These are phyloP conservation scores for Andrena fulva DNA, from an alignment of 2,888 invertebrate species.

Conservation along the genomic window DNA sequence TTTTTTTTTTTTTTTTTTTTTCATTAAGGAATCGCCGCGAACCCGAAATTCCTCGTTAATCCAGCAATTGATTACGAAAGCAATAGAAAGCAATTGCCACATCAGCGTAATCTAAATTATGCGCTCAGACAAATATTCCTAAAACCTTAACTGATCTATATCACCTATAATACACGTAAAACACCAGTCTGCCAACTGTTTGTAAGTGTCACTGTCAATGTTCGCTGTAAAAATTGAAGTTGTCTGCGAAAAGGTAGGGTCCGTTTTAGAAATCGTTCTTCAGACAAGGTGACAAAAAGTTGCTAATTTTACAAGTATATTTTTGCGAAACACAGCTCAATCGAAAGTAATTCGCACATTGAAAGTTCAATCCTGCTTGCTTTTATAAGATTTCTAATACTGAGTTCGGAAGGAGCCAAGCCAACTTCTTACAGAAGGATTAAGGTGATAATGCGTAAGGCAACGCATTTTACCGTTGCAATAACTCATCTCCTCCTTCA, in stretches of 20 bases:
- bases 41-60: conserved; percentile 39
- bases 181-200: conserved; percentile 72
- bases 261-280: conserved; percentile 44
- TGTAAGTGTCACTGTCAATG: conserved; percentile 68
- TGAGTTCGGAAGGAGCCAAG: conserved; percentile 80
- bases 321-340: conserved; percentile 53
- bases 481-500: conserved; percentile 5
- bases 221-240: conserved; percentile 72
- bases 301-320: conserved; percentile 36
- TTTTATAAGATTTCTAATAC: conserved; percentile 73
- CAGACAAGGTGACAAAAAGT: conserved; percentile 46
- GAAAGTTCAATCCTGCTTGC: conserved; percentile 59
- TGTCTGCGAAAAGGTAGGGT: conserved; percentile 71
- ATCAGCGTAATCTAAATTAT: conserved; percentile 39
- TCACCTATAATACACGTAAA: conserved; percentile 70
- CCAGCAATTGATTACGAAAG: conserved; percentile 44
- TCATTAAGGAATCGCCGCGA: conserved; percentile 21
- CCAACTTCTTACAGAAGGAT: conserved; percentile 69
- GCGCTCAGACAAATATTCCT: conserved; percentile 70
- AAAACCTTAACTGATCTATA: conserved; percentile 70
- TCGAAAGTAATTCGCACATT: conserved; percentile 61
- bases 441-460: conserved; percentile 27
- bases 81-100: conserved; percentile 42
- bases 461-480: conserved; percentile 39
- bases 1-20: neutral